phyloP scores from a whole-genome alignment of 2,888 invertebrate species.

The Danaus chrysippus region DNA sequence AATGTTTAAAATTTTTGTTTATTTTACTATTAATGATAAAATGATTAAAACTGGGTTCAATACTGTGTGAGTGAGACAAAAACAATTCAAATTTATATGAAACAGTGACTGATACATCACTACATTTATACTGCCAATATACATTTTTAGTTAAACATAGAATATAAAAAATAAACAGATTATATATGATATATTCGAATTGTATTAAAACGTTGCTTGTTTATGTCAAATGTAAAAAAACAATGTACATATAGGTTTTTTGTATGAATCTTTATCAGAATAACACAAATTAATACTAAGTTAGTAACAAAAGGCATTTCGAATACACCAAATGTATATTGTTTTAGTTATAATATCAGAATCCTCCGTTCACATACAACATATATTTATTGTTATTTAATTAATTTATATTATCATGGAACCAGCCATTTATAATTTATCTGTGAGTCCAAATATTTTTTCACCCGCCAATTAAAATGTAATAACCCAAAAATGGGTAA shows the following conservation, averaged over 20 bases:
- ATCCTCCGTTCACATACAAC: too few relatives aligned
- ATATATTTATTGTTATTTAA: too few relatives aligned
- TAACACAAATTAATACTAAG: constrained; percentile 22
- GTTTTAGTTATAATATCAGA: constrained; percentile 4
- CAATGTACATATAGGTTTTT: constrained; percentile 19
- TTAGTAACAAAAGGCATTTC: constrained; percentile 21
- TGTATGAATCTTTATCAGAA: constrained; percentile 21
- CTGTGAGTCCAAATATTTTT: background rate
- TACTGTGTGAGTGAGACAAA: too few relatives aligned
- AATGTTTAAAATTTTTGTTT: too few relatives aligned
- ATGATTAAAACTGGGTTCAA: too few relatives aligned
- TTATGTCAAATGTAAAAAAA: constrained; percentile 18
- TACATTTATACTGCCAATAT: background rate
- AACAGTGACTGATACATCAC: background rate
- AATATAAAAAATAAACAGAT: constrained; percentile 3
- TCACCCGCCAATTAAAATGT: constrained; percentile 10
- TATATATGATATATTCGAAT: constrained; percentile 1
- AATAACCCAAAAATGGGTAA: constrained; percentile 25
- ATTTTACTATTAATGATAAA: too few relatives aligned
- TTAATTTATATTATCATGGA: too few relatives aligned
- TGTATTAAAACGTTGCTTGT: background rate
- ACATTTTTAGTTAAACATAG: background rate
- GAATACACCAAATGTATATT: constrained; percentile 24
- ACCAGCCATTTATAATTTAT: too few relatives aligned
- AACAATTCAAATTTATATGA: constrained; percentile 9